These are phyloP conservation scores for Daphoenositta chrysoptera DNA, from an alignment of 2,113 vertebrate species.

Conservation along the genomic window DNA sequence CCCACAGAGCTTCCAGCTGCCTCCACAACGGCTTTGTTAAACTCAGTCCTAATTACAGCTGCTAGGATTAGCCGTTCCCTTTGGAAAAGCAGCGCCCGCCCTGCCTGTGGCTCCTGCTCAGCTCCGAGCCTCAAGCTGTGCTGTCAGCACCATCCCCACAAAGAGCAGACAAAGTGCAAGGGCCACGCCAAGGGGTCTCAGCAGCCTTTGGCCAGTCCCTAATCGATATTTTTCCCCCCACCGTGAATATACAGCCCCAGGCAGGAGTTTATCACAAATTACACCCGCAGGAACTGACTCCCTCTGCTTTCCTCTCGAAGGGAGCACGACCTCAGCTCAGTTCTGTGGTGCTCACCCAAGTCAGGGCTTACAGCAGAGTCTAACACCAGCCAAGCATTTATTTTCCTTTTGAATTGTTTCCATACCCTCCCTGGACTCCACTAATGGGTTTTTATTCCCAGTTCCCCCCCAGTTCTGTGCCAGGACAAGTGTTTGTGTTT, in stretches of 20 bases:
- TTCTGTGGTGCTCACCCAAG: not conserved
- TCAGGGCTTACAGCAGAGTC: not conserved
- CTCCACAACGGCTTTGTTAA: fast-evolving
- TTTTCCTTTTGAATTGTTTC: not conserved
- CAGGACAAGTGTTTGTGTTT: not conserved
- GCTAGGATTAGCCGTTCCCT: not conserved
- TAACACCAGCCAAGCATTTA: not conserved
- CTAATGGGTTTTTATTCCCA: not conserved
- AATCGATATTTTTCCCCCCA: not conserved
- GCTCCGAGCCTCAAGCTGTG: fast-evolving
- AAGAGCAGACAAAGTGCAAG: fast-evolving
- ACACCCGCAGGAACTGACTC: not conserved
- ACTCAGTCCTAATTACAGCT: not conserved
- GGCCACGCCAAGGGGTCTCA: fast-evolving
- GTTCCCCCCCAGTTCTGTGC: not conserved
- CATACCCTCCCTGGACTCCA: not conserved
- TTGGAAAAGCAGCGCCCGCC: not conserved
- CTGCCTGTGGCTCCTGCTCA: not conserved
- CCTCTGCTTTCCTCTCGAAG: not conserved
- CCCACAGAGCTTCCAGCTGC: not conserved
- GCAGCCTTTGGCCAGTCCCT: not conserved
- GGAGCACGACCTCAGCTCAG: not conserved
- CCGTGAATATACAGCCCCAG: not conserved
- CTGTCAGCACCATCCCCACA: fast-evolving
- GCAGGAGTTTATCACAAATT: not conserved